Evolutionary conservation across 1,140 invertebrate genomes (phyloP).

Genomic region (Drosophila chauvacae): DNA sequence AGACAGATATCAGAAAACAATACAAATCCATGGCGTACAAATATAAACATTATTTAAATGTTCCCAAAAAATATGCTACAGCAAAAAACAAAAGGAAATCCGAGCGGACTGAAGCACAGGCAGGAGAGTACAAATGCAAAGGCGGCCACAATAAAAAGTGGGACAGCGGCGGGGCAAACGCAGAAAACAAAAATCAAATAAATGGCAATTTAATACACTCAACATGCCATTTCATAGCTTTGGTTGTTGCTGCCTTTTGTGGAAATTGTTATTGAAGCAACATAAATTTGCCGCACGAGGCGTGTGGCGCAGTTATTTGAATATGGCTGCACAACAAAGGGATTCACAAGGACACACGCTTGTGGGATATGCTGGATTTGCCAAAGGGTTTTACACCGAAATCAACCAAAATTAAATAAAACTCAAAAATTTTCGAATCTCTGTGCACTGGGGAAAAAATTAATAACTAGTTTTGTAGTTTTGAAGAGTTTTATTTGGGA

Average conservation of each 20-base stretch:
- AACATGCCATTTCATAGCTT: constrained; percentile 65
- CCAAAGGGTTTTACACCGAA: constrained; percentile 40
- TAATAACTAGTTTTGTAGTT: neutral
- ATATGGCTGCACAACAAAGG: constrained; percentile 44
- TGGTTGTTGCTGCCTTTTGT: constrained; percentile 43
- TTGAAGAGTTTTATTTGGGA: neutral
- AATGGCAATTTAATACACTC: constrained; percentile 81
- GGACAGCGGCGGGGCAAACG: constrained; percentile 33
- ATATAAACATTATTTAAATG: constrained; percentile 79
- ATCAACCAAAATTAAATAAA: constrained; percentile 61
- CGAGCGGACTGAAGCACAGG: neutral
- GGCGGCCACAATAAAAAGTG: constrained; percentile 45
- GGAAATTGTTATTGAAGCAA: constrained; percentile 79
- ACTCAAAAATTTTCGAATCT: constrained; percentile 8
- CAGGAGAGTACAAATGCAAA: constrained; percentile 8
- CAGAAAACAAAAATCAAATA: constrained; percentile 77
- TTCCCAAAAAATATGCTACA: constrained; percentile 68
- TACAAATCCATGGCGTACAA: constrained; percentile 67
- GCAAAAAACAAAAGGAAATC: constrained; percentile 35
- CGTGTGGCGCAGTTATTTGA: constrained; percentile 68
- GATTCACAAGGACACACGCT: constrained; percentile 20
- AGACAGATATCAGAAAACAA: constrained; percentile 64
- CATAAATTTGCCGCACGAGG: constrained; percentile 74
- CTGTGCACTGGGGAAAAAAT: constrained; percentile 1
- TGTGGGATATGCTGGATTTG: constrained; percentile 34